phyloP scores from a whole-genome alignment of 1,140 invertebrate genomes.

The Eumaeus atala region DNA sequence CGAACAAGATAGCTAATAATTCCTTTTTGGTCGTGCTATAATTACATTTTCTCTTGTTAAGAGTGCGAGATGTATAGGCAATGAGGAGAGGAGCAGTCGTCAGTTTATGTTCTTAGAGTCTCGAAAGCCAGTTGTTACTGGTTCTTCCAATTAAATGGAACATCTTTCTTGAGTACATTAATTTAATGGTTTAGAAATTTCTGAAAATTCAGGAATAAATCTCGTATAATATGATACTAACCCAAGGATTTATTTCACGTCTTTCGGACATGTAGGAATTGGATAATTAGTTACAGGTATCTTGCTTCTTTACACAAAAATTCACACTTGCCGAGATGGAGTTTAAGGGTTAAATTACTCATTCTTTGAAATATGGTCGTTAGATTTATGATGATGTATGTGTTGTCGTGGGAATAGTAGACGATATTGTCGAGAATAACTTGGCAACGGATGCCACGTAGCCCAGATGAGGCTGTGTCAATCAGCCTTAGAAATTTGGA shows the following conservation, averaged over 20 bases:
- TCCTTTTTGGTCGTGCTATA: neutral
- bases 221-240: constrained; percentile 8
- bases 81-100: constrained; percentile 3
- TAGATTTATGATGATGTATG: constrained; percentile 17
- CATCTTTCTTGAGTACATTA: constrained; percentile 25
- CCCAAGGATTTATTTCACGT: neutral
- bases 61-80: neutral
- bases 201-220: constrained; percentile 12
- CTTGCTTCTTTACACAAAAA: no score
- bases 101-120: constrained; percentile 22
- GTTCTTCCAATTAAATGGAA: constrained; percentile 11
- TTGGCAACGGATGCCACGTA: neutral
- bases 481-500: neutral
- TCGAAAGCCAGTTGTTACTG: constrained; percentile 19
- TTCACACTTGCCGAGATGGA: constrained; percentile 17
- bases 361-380: constrained; percentile 2
- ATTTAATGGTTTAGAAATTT: constrained; percentile 19
- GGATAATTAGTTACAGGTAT: no score
- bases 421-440: neutral
- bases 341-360: neutral
- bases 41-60: neutral
- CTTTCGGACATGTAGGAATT: no score
- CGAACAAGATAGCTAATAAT: neutral
- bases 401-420: neutral
- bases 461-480: constrained; percentile 11